phyloP scores from a whole-genome alignment of 2,797 vertebrate genomes.

The Chaetophractus vellerosus region DNA sequence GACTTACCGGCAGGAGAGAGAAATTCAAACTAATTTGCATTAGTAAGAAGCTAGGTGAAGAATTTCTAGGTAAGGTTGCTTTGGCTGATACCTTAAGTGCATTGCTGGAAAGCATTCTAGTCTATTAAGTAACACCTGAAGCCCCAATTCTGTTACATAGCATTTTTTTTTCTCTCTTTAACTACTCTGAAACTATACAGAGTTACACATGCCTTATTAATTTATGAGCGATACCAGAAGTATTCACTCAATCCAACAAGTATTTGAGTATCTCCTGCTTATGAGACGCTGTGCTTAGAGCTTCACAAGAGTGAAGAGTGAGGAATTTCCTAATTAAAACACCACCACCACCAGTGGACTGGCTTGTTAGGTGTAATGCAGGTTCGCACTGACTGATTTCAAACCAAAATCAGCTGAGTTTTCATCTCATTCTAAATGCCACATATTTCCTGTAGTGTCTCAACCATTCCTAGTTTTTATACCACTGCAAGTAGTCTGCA shows the following conservation, averaged over 20 bases:
- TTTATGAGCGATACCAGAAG: constrained; percentile 84
- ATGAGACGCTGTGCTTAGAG: background rate
- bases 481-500: background rate
- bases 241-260: constrained; percentile 66
- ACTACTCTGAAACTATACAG: constrained; percentile 86
- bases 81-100: constrained; percentile 78
- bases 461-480: constrained; percentile 25
- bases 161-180: constrained; percentile 71
- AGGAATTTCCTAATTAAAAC: background rate
- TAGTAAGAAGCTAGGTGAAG: constrained; percentile 69
- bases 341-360: background rate
- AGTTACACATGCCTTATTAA: constrained; percentile 85
- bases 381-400: background rate
- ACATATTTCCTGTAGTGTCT: background rate
- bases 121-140: constrained; percentile 79
- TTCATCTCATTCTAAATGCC: background rate
- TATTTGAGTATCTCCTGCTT: background rate
- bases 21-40: constrained; percentile 75
- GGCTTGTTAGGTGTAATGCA: background rate
- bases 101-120: constrained; percentile 77
- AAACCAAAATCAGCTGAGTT: background rate
- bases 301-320: background rate
- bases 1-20: constrained; percentile 14
- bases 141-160: constrained; percentile 54
- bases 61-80: constrained; percentile 76